phyloP scores from a whole-genome alignment of 2,888 invertebrate species.

The Drosophila colorata region DNA sequence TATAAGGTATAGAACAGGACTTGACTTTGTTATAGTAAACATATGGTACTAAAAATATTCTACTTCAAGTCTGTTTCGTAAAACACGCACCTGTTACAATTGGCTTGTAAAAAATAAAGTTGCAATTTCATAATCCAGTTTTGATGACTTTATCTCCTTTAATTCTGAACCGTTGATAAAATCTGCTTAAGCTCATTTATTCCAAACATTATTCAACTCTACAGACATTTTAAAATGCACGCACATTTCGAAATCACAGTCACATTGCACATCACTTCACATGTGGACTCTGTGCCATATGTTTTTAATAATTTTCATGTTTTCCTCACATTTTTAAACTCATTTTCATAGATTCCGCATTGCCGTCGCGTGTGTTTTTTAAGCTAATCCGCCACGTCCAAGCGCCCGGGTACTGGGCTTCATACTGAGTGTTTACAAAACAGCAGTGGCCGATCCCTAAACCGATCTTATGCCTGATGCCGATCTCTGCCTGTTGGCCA shows the following conservation, averaged over 20 bases:
- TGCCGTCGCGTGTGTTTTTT: slow-evolving; percentile 51
- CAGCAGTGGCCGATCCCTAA: slow-evolving; percentile 65
- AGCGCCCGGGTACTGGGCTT: slow-evolving; percentile 74
- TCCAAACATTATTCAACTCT: neutral
- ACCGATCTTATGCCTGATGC: slow-evolving; percentile 49
- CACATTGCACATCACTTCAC: slow-evolving; percentile 33
- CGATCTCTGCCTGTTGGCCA: slow-evolving; percentile 65
- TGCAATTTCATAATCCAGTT: neutral
- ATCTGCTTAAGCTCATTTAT: neutral
- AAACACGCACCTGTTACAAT: no score
- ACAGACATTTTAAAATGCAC: neutral
- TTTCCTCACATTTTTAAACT: slow-evolving; percentile 39
- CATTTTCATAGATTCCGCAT: slow-evolving; percentile 43
- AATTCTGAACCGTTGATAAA: neutral
- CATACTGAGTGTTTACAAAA: slow-evolving; percentile 85
- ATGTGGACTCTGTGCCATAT: slow-evolving; percentile 22
- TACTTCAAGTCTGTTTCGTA: no score
- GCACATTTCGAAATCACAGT: neutral
- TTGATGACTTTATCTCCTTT: neutral
- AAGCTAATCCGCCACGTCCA: slow-evolving; percentile 72
- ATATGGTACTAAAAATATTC: no score
- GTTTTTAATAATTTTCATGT: slow-evolving; percentile 21
- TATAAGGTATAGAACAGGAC: no score
- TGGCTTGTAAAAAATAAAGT: no score
- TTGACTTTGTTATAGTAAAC: no score